phyloP scores from a whole-genome alignment of 2,113 vertebrate genomes.

The Pelobates fuscus region DNA sequence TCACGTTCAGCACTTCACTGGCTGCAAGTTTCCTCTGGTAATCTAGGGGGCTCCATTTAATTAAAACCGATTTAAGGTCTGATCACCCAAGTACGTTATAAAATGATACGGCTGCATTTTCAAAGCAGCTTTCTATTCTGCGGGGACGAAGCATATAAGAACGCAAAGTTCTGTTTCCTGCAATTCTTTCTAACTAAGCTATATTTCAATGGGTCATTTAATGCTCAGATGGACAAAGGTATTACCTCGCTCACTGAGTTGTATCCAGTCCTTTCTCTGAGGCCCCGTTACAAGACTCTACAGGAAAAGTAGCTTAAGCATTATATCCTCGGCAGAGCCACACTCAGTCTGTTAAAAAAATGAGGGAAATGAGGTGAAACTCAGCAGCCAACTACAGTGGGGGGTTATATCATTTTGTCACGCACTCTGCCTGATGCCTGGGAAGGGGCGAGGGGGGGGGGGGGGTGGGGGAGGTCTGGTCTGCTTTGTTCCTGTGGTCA shows the following conservation, averaged over 20 bases:
- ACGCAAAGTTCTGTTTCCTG: conserved; percentile 59
- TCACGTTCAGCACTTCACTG: not conserved
- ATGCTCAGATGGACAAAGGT: conserved; percentile 83
- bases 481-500: not conserved
- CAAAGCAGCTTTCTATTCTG: conserved; percentile 68
- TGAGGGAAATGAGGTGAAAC: conserved; percentile 65
- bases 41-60: conserved; percentile 88
- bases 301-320: conserved; percentile 71
- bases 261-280: conserved; percentile 74
- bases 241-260: conserved; percentile 79
- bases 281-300: conserved; percentile 69
- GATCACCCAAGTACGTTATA: conserved; percentile 75
- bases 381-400: not conserved
- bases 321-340: conserved; percentile 66
- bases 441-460: not conserved
- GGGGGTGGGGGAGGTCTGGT: too few species aligned
- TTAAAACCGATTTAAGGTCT: conserved; percentile 84
- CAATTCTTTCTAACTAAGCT: conserved; percentile 76
- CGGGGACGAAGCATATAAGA: conserved; percentile 58
- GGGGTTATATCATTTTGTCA: not conserved
- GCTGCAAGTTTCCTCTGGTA: conserved; percentile 61
- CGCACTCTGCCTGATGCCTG: not conserved
- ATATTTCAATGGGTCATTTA: conserved; percentile 80
- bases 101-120: conserved; percentile 78
- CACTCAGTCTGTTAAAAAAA: conserved; percentile 57